These are phyloP conservation scores for Pangasianodon hypophthalmus DNA, from an alignment of 2,113 vertebrate species.

Conservation along the genomic window DNA sequence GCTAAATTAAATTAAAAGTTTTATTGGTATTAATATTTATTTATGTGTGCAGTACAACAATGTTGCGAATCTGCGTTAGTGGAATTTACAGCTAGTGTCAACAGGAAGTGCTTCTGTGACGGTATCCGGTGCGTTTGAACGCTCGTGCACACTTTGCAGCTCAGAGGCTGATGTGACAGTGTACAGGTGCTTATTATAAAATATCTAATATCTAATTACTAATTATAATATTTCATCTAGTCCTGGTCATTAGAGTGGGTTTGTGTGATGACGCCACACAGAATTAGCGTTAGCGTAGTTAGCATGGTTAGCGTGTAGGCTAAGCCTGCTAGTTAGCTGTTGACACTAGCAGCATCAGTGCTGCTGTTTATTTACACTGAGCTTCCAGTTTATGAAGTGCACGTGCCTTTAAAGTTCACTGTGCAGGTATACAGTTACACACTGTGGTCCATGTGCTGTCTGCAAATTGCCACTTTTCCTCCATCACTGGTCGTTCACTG, in stretches of 20 bases:
- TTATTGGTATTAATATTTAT: neutral
- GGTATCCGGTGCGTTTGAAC: constrained; percentile 14
- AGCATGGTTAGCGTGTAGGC: neutral
- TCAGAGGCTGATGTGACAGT: neutral
- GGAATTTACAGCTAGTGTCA: neutral
- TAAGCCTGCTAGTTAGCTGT: neutral
- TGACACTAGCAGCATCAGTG: neutral
- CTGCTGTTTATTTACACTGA: neutral
- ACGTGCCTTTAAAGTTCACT: neutral
- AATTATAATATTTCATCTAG: neutral
- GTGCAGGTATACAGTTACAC: neutral
- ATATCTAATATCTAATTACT: neutral
- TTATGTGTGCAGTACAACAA: neutral
- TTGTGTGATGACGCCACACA: neutral
- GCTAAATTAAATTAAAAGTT: neutral
- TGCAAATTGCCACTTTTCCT: too few species aligned
- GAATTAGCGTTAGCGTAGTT: neutral
- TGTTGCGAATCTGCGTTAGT: constrained; percentile 23
- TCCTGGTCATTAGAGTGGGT: neutral
- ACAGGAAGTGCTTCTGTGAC: constrained; percentile 2
- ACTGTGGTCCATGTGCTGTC: neutral
- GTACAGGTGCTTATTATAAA: neutral
- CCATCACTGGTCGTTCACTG: too few species aligned
- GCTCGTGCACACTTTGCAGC: neutral
- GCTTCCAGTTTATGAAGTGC: neutral